Conservation (phyloP, 1,140 invertebrate species). For the Drosophila kepulauana region DNA sequence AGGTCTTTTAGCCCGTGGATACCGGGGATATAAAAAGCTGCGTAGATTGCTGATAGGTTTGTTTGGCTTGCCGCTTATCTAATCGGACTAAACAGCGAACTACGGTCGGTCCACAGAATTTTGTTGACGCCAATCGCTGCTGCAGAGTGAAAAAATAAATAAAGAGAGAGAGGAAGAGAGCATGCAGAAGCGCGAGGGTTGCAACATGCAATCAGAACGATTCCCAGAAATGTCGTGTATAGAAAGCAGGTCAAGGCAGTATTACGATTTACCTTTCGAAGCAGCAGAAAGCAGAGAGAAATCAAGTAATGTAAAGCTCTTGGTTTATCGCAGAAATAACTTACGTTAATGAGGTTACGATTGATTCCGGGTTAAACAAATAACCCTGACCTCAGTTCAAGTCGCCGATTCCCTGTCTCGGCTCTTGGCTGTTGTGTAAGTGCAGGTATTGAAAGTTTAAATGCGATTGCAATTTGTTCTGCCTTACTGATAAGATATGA, state of each 20-base stretch:
- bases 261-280: background rate
- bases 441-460: background rate
- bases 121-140: slow-evolving; percentile 48
- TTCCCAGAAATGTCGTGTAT: background rate
- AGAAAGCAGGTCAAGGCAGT: slow-evolving; percentile 15
- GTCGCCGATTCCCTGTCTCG: background rate
- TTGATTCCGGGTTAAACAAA: slow-evolving; percentile 4
- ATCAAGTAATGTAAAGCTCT: slow-evolving; percentile 6
- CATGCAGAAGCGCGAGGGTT: slow-evolving; percentile 15
- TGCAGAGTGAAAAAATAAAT: slow-evolving; percentile 6
- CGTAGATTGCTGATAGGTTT: slow-evolving; percentile 75
- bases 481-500: slow-evolving; percentile 23
- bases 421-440: background rate
- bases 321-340: slow-evolving; percentile 23
- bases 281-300: background rate
- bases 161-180: background rate
- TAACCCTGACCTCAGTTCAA: slow-evolving; percentile 8
- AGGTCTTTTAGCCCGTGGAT: background rate
- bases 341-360: slow-evolving; percentile 5
- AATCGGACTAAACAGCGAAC: slow-evolving; percentile 41
- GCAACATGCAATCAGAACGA: slow-evolving; percentile 17
- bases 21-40: slow-evolving; percentile 44
- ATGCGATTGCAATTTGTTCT: slow-evolving; percentile 23
- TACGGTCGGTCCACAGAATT: slow-evolving; percentile 36
- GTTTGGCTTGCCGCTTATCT: slow-evolving; percentile 62